Conservation (phyloP, 2,888 invertebrate genomes). For the Vesta saturnalis region DNA sequence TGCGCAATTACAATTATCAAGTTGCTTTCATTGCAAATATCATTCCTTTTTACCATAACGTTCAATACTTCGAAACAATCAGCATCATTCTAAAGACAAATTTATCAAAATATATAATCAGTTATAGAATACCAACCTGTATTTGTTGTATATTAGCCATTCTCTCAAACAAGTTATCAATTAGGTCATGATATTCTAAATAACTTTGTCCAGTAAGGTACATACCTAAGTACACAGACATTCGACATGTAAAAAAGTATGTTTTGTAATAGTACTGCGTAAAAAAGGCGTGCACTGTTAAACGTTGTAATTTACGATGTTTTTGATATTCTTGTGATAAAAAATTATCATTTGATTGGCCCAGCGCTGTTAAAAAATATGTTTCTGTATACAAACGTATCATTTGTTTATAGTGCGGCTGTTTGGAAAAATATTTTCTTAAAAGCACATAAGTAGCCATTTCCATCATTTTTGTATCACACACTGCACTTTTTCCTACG, state of each 20-base stretch:
- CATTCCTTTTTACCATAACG: not conserved
- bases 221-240: not conserved
- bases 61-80: not conserved
- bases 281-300: not conserved
- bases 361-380: not conserved
- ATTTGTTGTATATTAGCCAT: not conserved
- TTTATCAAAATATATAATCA: not conserved
- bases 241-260: not conserved
- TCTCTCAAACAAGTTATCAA: not conserved
- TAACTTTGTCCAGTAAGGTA: not conserved
- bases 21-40: not conserved
- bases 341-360: not conserved
- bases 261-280: not conserved
- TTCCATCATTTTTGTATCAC: not conserved
- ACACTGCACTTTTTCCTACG: not conserved
- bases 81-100: conserved; percentile 5
- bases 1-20: not conserved
- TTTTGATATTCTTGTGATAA: not conserved
- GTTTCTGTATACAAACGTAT: not conserved
- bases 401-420: not conserved
- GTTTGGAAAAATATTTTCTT: not conserved
- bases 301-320: not conserved
- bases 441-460: not conserved
- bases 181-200: not conserved
- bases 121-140: not conserved